Evolutionary conservation across 2,797 vertebrate genomes (phyloP), one percentile per base, ranked within the genome.

Genomic region (Manis pentadactyla): DNA sequence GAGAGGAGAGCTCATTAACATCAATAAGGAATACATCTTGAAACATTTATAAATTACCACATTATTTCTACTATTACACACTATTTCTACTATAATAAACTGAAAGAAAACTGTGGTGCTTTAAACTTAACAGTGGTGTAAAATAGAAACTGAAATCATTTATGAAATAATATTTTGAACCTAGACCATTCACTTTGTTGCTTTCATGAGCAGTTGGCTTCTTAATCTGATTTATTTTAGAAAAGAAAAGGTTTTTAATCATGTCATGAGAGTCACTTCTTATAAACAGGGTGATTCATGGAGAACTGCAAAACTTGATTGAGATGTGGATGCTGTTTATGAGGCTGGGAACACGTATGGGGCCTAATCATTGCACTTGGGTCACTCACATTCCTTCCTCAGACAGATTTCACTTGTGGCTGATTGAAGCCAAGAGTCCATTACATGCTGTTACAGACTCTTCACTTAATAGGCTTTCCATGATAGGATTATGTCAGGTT

Each of bases 21-120:
- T 21, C 85, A 85, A 46, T 81, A 90, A 95, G 39, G 53, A 63
- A 93, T 81, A 83, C 21, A 88, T 82, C 42, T 17, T 81, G 71
- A 90, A 88, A 75, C 59, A 42, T 64, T 89, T 69, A 9, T 82
- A 95, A 68, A 71, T 89, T 64, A 39, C 23, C 51, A 73, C 49
- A 66, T 79, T 91, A 82, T 97, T 90, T 95, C 42, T 93, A 59
- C 23, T 29, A 90, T 87, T 93, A 96, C n/a, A n/a, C n/a, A n/a
- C n/a, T n/a, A n/a, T n/a, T n/a, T n/a, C n/a, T n/a, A 87, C 27
- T 90, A 9, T 69, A 66, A 55, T 73, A 79, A 87, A n/a, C 21
- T 94, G 53, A 90, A 64, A 77, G 63, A 64, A 94, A 87, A 57
- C 31, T n/a, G 17, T 75, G 85, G 85, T 74, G 37, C 82, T 87